These are phyloP conservation scores for Brenthis ino DNA, from an alignment of 2,888 invertebrate species.

Conservation along the genomic window DNA sequence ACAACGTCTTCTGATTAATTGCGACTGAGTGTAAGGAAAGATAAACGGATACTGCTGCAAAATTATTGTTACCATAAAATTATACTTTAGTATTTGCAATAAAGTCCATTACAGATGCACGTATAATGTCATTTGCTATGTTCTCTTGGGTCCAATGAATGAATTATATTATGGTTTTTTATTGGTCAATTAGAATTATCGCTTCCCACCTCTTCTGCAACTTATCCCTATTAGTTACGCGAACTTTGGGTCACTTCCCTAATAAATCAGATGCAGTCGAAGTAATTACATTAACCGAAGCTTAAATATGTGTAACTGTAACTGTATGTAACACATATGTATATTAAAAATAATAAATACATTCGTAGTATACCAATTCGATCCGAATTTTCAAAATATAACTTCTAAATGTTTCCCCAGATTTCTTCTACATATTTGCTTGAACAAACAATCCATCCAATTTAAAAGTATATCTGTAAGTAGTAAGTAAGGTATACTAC, in stretches of 20 bases:
- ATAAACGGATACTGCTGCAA: conserved; percentile 62
- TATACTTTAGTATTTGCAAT: conserved; percentile 31
- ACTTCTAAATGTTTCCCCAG: too few species aligned
- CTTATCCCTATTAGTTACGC: conserved; percentile 12
- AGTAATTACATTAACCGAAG: background rate
- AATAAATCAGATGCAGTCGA: conserved; percentile 1
- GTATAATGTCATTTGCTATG: conserved; percentile 68
- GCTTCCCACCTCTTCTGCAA: conserved; percentile 25
- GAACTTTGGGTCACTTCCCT: conserved; percentile 8
- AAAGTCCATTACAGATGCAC: conserved; percentile 49
- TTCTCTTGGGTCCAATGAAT: conserved; percentile 59
- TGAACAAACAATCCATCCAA: too few species aligned
- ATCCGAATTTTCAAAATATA: too few species aligned
- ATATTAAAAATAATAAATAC: background rate
- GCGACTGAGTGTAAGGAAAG: conserved; percentile 71
- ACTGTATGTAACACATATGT: too few species aligned
- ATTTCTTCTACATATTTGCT: too few species aligned
- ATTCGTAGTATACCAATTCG: too few species aligned
- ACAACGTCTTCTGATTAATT: conserved; percentile 79
- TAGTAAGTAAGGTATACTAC: too few species aligned
- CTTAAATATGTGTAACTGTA: too few species aligned
- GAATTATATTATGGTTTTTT: conserved; percentile 47
- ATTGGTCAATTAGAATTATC: conserved; percentile 40
- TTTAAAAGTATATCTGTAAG: too few species aligned
- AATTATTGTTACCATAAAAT: conserved; percentile 34